phyloP scores from a whole-genome alignment of 2,797 vertebrate species.

The Myripristis murdjan region DNA sequence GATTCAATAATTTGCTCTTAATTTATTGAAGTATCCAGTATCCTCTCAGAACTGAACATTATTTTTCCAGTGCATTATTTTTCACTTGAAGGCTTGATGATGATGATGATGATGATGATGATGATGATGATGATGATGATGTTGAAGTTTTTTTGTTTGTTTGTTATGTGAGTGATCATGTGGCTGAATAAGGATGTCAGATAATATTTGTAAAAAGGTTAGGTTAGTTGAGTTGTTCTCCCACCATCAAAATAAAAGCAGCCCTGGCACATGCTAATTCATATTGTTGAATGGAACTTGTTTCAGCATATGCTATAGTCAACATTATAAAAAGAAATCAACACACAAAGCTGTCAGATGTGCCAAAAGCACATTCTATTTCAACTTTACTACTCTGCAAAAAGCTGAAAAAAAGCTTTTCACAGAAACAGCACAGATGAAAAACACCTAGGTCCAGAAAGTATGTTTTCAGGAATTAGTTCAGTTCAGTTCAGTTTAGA shows the following conservation, averaged over 20 bases:
- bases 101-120: too few relatives aligned
- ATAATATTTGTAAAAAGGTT: not conserved
- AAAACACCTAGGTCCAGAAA: not conserved
- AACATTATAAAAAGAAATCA: not conserved
- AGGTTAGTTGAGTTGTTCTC: not conserved
- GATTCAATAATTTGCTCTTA: slow-evolving; percentile 36
- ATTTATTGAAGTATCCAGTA: slow-evolving; percentile 8
- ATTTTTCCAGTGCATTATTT: slow-evolving; percentile 19
- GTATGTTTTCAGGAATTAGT: not conserved
- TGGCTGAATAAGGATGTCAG: slow-evolving; percentile 8
- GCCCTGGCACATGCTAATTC: not conserved
- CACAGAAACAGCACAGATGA: not conserved
- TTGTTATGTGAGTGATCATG: slow-evolving; percentile 20
- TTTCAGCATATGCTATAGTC: not conserved
- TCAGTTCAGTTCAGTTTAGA: too few relatives aligned
- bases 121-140: too few relatives aligned
- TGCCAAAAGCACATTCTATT: not conserved
- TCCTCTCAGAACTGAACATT: slow-evolving; percentile 27
- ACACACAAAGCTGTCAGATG: not conserved
- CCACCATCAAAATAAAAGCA: slow-evolving; percentile 3
- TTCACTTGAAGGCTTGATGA: slow-evolving; percentile 6
- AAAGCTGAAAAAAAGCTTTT: slow-evolving; percentile 1
- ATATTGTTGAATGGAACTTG: not conserved
- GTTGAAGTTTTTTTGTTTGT: not conserved
- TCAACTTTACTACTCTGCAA: not conserved